These are phyloP conservation scores for Lagorchestes hirsutus DNA, from an alignment of 2,797 vertebrate genomes.

Conservation along the genomic window DNA sequence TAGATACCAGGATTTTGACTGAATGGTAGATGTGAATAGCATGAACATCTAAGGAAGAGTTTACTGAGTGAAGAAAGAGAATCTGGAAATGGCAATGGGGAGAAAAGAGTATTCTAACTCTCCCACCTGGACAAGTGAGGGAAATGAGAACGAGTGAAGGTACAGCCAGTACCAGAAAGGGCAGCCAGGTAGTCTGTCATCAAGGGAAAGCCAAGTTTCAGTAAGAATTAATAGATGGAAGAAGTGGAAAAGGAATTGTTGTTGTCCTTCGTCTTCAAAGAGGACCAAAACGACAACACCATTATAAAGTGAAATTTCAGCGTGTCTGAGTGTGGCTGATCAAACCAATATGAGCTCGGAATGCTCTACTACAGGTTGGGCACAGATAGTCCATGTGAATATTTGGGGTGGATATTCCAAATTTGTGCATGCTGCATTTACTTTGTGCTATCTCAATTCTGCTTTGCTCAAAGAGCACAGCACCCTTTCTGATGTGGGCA, in stretches of 20 bases:
- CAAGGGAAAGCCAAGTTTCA: background rate
- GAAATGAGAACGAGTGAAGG: background rate
- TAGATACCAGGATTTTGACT: background rate
- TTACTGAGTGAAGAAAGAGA: background rate
- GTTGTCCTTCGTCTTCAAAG: too few species aligned
- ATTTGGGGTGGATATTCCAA: too few species aligned
- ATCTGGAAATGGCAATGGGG: background rate
- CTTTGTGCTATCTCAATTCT: too few species aligned
- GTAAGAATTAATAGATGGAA: background rate
- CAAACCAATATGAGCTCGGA: too few species aligned
- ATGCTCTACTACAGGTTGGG: too few species aligned
- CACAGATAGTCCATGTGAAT: too few species aligned
- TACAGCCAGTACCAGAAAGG: background rate
- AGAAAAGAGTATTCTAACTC: background rate
- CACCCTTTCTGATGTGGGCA: too few species aligned
- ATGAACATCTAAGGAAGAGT: background rate
- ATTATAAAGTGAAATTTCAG: too few species aligned
- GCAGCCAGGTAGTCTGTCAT: background rate
- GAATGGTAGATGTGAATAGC: background rate
- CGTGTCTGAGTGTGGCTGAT: too few species aligned
- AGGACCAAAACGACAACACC: too few species aligned
- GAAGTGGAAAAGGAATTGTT: background rate
- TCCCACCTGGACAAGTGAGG: background rate
- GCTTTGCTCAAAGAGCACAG: too few species aligned
- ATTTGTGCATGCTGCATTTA: too few species aligned